Percentiles rank a stretch among this genome's conserved stretches.
Evolutionary conservation across 2,797 vertebrate species (phyloP).

Genomic region (Hemibagrus guttatus): DNA sequence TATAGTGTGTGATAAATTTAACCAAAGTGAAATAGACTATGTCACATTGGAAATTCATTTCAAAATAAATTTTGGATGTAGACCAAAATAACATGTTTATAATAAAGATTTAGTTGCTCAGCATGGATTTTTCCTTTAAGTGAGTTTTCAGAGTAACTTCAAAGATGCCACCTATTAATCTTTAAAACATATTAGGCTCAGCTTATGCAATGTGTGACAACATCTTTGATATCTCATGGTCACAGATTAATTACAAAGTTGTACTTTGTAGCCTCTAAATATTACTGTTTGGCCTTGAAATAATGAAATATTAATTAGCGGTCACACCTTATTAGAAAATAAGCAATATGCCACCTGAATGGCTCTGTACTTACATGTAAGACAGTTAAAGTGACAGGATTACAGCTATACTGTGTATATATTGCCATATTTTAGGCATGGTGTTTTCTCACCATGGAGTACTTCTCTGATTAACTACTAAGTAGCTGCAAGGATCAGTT

Average conservation of each 20-base stretch:
- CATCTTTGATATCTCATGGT: neutral
- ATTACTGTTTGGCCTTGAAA: neutral
- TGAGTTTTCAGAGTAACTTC: neutral
- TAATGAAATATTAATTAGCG: neutral
- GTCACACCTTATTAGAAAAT: neutral
- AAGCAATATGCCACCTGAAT: neutral
- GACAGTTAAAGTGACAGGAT: no score
- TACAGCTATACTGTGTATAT: neutral
- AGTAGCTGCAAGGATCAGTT: no score
- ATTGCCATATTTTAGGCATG: neutral
- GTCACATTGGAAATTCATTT: neutral
- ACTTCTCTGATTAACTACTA: no score
- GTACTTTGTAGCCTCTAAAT: neutral
- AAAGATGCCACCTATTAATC: neutral
- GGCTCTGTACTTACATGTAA: neutral
- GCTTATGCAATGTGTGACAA: neutral
- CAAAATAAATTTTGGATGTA: neutral
- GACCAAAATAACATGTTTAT: neutral
- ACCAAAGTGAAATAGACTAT: neutral
- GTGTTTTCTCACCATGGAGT: no score
- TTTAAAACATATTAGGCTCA: neutral
- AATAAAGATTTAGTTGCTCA: neutral
- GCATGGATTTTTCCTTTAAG: neutral
- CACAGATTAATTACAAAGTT: neutral
- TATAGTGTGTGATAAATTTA: neutral